phyloP scores from a whole-genome alignment of 2,113 vertebrate species.

The Oncorhynchus keta region DNA sequence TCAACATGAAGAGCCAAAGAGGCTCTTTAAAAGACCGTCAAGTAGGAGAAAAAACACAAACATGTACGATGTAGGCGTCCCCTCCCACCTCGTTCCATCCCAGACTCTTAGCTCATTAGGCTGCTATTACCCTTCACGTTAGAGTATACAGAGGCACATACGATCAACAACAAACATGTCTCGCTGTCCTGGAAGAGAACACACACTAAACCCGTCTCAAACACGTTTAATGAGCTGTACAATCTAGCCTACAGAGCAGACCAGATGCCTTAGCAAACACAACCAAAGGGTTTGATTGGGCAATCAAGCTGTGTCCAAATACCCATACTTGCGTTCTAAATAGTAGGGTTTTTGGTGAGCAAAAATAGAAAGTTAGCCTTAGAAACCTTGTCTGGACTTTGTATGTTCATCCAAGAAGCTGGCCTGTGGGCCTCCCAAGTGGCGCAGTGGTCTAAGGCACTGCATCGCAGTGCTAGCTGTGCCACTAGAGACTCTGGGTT shows the following conservation, averaged over 20 bases:
- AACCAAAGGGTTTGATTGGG: too few relatives aligned
- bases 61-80: neutral
- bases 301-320: too few relatives aligned
- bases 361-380: too few relatives aligned
- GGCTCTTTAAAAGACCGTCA: constrained; percentile 8
- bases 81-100: constrained; percentile 2
- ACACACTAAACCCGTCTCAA: constrained; percentile 46
- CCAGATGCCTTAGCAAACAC: neutral
- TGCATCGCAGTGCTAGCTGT: too few relatives aligned
- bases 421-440: too few relatives aligned
- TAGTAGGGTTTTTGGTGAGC: too few relatives aligned
- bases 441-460: too few relatives aligned
- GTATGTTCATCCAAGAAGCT: too few relatives aligned
- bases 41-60: constrained; percentile 28
- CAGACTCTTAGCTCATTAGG: constrained; percentile 39
- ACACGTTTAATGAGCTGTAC: constrained; percentile 51
- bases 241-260: neutral
- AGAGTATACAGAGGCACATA: constrained; percentile 25
- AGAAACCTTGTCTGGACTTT: too few relatives aligned
- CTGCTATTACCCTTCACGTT: constrained; percentile 30
- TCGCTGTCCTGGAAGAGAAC: constrained; percentile 45
- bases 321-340: too few relatives aligned
- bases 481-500: too few relatives aligned
- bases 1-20: neutral
- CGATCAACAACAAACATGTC: constrained; percentile 38